phyloP scores from a whole-genome alignment of 2,113 vertebrate species.

The Callithrix jacchus region DNA sequence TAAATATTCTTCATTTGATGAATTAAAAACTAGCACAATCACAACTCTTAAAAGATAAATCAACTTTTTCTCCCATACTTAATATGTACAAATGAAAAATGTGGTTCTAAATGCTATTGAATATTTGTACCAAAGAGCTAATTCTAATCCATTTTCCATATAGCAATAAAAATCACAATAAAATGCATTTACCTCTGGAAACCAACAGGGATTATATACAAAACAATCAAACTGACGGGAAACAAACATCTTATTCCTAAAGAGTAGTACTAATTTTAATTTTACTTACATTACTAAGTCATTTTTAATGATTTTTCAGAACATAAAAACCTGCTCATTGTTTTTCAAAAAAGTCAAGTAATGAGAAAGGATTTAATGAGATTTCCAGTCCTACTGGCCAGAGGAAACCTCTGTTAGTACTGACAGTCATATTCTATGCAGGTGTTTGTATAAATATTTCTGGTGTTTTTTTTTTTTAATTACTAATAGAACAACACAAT shows the following conservation, averaged over 20 bases:
- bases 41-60: background rate
- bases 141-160: conserved; percentile 17
- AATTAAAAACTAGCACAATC: conserved; percentile 10
- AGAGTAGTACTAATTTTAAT: background rate
- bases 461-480: background rate
- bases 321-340: background rate
- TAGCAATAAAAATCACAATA: background rate
- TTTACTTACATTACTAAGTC: background rate
- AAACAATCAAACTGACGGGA: background rate
- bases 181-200: background rate
- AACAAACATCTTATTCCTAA: background rate
- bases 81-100: conserved; percentile 11
- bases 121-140: background rate
- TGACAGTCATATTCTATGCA: background rate
- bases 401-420: background rate
- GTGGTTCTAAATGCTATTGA: conserved; percentile 30
- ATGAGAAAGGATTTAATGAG: background rate
- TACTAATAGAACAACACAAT: background rate
- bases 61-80: background rate
- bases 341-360: background rate
- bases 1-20: background rate
- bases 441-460: background rate
- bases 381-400: background rate
- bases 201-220: background rate
- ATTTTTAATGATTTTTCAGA: background rate